Base-by-base conservation (phyloP, 92 coral and sea anemone genomes). In the Phymanthus crucifer region DNA sequence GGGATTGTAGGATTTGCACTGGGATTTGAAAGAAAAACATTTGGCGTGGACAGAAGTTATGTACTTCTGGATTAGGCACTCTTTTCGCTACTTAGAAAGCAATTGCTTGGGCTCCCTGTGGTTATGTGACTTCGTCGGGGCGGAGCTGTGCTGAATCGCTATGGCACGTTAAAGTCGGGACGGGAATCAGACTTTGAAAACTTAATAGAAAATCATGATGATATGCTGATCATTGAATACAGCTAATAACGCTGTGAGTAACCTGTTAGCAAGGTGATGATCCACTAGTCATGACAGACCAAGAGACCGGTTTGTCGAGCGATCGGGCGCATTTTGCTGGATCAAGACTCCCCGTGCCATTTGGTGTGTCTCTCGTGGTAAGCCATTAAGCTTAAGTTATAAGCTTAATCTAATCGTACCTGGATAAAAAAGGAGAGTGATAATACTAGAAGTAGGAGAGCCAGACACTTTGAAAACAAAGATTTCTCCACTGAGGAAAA, bases 321-420 rank as follows among this genome's bases (percentile, higher is more conserved):
- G 81, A 64, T 77, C 57, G 64, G 23, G 5, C 72, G 37, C 21
- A 40, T 58, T 32, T 37, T 12, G 43, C 14, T 26, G 4, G 81
- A 0, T 56, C 58, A 11, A 36, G 34, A 1, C 58, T 77, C 11
- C 94, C 94, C 12, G 94, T 90, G 6, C 86, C 89, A 3, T 84
- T 87, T 76, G 68, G 75, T 6, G 88, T 88, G 7, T 90, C 94
- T 1, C 92, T 90, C 33, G 64, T 90, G 86, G 94, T 90, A 48
- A 83, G 94, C 34, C 18, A 24, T 17, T 4, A 58, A 0, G 11
- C 12, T 58, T 13, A 57, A 2, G 3, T 21, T 57, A 3, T 57
- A 57, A 23, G 17, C 26, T 68, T 13, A 43, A 43, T 5, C 48
- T 43, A 13, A 43, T 43, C 13, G 48, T 43, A 43, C 48, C 13